These are phyloP conservation scores for Campopleginae sp. DNA, from an alignment of 2,888 invertebrate genomes.

Conservation along the genomic window DNA sequence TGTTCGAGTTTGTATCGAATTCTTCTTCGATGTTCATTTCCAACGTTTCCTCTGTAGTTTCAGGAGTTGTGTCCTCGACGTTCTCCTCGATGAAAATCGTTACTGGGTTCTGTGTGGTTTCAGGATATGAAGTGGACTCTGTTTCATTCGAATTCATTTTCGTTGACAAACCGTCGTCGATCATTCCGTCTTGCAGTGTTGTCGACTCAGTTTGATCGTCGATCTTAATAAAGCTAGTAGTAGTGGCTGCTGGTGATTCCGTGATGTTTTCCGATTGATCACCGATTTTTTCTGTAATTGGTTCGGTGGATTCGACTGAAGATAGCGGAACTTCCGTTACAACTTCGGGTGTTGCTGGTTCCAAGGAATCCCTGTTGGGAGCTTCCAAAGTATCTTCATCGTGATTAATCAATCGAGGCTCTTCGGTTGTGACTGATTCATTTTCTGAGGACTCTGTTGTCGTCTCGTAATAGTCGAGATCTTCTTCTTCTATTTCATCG, in stretches of 20 bases:
- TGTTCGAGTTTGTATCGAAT: not conserved
- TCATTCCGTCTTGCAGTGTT: slow-evolving; percentile 7
- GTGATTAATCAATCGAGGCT: not conserved
- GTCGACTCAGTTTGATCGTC: slow-evolving; percentile 17
- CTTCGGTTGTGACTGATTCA: slow-evolving; percentile 36
- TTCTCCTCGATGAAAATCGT: slow-evolving; percentile 30
- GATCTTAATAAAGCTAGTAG: slow-evolving; percentile 24
- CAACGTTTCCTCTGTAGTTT: slow-evolving; percentile 32
- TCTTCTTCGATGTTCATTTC: slow-evolving; percentile 41
- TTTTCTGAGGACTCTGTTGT: slow-evolving; percentile 33
- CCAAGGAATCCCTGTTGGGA: slow-evolving; percentile 16
- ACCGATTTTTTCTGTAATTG: slow-evolving; percentile 36
- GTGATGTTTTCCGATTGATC: slow-evolving; percentile 47
- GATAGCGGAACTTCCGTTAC: slow-evolving; percentile 19
- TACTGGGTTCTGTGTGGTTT: slow-evolving; percentile 38
- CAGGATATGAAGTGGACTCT: slow-evolving; percentile 36
- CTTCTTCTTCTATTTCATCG: slow-evolving; percentile 50
- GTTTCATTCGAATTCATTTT: slow-evolving; percentile 20
- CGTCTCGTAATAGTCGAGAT: slow-evolving; percentile 48
- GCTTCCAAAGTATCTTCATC: slow-evolving; percentile 33
- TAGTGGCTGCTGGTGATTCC: slow-evolving; percentile 7
- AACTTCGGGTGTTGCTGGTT: slow-evolving; percentile 32
- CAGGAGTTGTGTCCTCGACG: slow-evolving; percentile 34
- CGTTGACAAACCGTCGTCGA: slow-evolving; percentile 11
- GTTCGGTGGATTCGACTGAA: slow-evolving; percentile 28